Evolutionary conservation across 2,113 vertebrate genomes (phyloP).

Genomic region (Glaucomys volans): DNA sequence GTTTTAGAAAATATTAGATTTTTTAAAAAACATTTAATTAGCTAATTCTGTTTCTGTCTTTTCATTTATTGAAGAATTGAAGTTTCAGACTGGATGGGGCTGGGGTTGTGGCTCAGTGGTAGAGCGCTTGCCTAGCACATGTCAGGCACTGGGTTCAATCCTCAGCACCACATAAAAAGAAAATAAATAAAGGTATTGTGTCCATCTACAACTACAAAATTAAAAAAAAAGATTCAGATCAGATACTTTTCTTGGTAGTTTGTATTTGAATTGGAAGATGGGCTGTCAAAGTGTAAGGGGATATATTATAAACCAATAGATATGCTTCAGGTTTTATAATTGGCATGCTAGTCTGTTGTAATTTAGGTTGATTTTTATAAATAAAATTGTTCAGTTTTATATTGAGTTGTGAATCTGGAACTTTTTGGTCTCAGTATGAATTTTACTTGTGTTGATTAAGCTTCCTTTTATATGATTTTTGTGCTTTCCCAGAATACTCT

Average conservation of each 20-base stretch:
- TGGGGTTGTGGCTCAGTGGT: too few species aligned
- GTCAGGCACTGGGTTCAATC: too few species aligned
- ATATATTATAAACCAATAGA: slow-evolving; percentile 53
- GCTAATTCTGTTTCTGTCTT: background rate
- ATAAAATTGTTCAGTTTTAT: slow-evolving; percentile 39
- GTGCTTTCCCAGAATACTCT: slow-evolving; percentile 39
- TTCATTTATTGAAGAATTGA: slow-evolving; percentile 53
- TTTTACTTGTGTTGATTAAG: slow-evolving; percentile 43
- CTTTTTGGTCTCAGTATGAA: slow-evolving; percentile 13
- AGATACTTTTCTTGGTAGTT: slow-evolving; percentile 33
- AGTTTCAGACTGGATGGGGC: background rate
- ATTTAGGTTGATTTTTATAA: background rate
- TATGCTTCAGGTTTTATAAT: slow-evolving; percentile 49
- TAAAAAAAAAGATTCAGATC: background rate
- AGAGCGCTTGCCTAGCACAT: too few species aligned
- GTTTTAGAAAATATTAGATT: slow-evolving; percentile 63
- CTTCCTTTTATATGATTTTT: slow-evolving; percentile 50
- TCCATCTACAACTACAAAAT: too few species aligned
- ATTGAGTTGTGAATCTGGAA: background rate
- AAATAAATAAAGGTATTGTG: too few species aligned
- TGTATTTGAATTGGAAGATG: slow-evolving; percentile 59
- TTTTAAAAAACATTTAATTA: background rate
- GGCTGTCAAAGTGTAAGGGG: slow-evolving; percentile 38
- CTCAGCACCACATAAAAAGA: too few species aligned
- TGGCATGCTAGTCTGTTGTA: slow-evolving; percentile 14